Evolutionary conservation across 1,140 invertebrate genomes (phyloP).

Genomic region (Apolygus lucorum): DNA sequence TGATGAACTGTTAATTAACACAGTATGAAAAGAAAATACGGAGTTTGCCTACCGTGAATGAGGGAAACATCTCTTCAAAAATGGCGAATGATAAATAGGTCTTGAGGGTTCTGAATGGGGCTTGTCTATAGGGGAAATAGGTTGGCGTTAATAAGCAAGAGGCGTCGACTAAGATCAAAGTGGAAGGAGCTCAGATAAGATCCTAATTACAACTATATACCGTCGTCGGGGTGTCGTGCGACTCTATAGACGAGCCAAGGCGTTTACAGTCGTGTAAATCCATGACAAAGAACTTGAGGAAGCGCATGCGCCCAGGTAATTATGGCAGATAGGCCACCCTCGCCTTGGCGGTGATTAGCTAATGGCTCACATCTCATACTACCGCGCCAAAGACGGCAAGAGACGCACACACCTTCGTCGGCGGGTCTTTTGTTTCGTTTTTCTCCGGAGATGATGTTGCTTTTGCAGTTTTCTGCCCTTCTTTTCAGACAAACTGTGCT

Average conservation of each 20-base stretch:
- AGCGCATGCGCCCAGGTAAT: constrained; percentile 12
- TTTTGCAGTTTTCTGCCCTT: not conserved
- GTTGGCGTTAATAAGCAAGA: constrained; percentile 13
- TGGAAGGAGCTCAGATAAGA: constrained; percentile 2
- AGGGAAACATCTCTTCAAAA: not conserved
- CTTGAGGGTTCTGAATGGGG: not conserved
- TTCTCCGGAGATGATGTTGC: not conserved
- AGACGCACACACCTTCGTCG: not conserved
- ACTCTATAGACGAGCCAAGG: too few species aligned
- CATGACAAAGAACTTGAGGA: constrained; percentile 4
- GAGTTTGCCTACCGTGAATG: not conserved
- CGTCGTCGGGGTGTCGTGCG: too few species aligned
- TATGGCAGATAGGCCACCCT: constrained; percentile 6
- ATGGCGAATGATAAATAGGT: constrained; percentile 2
- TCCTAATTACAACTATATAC: constrained; percentile 17
- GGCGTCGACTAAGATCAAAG: constrained; percentile 7
- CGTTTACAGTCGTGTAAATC: constrained; percentile 9
- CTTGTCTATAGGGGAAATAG: constrained; percentile 9
- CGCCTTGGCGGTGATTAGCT: not conserved
- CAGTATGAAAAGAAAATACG: not conserved
- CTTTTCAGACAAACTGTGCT: not conserved
- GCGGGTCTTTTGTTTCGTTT: not conserved
- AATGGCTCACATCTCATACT: constrained; percentile 8
- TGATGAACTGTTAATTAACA: constrained; percentile 2
- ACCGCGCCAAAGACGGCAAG: not conserved